These are phyloP conservation scores for Zaprionus inermis DNA, from an alignment of 1,140 invertebrate species.

Conservation along the genomic window DNA sequence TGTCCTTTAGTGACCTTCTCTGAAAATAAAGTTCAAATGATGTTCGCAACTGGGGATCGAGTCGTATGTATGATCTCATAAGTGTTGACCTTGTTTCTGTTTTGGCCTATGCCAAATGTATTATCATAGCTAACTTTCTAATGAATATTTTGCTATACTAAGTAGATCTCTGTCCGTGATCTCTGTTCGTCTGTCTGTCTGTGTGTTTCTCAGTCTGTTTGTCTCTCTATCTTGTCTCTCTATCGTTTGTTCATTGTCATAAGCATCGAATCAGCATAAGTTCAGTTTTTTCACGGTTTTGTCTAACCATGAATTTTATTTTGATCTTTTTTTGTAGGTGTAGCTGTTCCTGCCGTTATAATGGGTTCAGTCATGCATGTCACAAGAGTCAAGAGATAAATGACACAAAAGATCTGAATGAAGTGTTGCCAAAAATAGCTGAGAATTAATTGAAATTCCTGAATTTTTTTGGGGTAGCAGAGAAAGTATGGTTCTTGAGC, in stretches of 20 bases:
- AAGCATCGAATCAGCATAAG: conserved; percentile 34
- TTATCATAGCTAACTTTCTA: conserved; percentile 40
- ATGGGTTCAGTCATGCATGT: conserved; percentile 13
- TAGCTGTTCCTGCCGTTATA: conserved; percentile 15
- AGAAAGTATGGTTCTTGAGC: background rate
- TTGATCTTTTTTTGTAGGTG: background rate
- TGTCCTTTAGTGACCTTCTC: conserved; percentile 46
- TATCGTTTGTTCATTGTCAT: conserved; percentile 30
- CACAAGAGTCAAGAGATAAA: conserved; percentile 2
- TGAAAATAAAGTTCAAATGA: conserved; percentile 35
- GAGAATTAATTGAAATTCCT: conserved; percentile 4
- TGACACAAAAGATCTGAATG: background rate
- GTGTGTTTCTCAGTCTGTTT: background rate
- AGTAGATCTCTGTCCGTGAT: conserved; percentile 32
- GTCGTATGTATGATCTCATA: background rate
- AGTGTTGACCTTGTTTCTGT: conserved; percentile 21
- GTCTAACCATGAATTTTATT: conserved; percentile 13
- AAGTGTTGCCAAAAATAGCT: conserved; percentile 4
- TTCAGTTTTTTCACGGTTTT: conserved; percentile 1
- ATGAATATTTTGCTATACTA: conserved; percentile 14
- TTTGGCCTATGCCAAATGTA: conserved; percentile 22
- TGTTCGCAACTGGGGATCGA: conserved; percentile 12
- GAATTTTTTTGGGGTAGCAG: background rate
- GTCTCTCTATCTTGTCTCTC: background rate
- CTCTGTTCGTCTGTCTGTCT: background rate